Base-by-base conservation (phyloP, 2,797 vertebrate genomes). In the Spheniscus humboldti region DNA sequence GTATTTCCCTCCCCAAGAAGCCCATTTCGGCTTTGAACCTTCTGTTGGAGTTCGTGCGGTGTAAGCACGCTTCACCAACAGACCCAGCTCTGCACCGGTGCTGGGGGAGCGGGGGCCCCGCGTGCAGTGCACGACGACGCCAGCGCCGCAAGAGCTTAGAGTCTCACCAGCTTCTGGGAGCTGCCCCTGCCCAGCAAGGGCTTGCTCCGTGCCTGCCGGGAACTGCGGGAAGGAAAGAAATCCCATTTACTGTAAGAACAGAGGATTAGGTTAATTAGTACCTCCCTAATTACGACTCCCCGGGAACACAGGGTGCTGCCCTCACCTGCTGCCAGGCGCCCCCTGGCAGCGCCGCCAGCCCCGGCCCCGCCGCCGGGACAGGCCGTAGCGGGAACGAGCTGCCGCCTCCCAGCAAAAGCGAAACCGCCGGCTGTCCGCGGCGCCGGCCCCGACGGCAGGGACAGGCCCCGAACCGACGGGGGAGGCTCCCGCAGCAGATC, bases 71-170 rank as follows among this genome's bases (percentile, higher is more conserved):
- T 15, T 18, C 64, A 24, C 33, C 22, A 2, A 9, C 37, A 16
- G 60, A 14, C 13, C 33, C 60, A 13, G 47, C 39, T 11, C 59
- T 1, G 10, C 18, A 6, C 10, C 6, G 10, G 37, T 3, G 18
- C 18, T 3, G 2, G 8, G 59, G 45, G 18, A 22, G 11, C 22
- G 0, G 45, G n/a, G 63, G 53, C 47, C 39, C n/a, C 5, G 1
- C 13, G 5, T 1, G 9, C n/a, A 10, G 41, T 2, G 7, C 48
- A 9, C 2, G 3, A 5, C 2, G 3, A 3, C 0, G 3, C 20
- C 62, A 31, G 48, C 2, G 6, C 59, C 13, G 1, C 4, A 1
- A 13, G 17, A 25, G 35, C 62, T 35, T 18, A 1, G 62, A 11
- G 60, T 9, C 23, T 8, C 47, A 5, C 12, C 7, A 3, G 60